phyloP scores from a whole-genome alignment of 2,888 invertebrate genomes.

The Oconnorella tubifera region DNA sequence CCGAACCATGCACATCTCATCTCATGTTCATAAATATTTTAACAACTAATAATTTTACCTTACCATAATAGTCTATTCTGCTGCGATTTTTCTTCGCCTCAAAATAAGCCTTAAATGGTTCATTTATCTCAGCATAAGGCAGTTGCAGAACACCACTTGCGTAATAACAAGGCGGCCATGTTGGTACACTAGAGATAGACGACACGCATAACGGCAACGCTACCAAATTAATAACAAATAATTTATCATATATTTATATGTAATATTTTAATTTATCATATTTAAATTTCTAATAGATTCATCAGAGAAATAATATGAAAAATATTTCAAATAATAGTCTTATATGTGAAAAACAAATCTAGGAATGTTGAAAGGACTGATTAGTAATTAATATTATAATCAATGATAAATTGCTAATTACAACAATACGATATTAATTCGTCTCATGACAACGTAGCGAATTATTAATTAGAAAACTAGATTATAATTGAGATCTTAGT shows the following conservation, averaged over 20 bases:
- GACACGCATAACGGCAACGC: background rate
- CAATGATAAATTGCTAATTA: no score
- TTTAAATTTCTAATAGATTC: background rate
- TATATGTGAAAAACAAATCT: background rate
- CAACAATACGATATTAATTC: no score
- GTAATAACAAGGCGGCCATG: constrained; percentile 38
- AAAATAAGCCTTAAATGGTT: constrained; percentile 86
- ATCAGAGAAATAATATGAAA: background rate
- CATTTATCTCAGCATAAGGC: constrained; percentile 88
- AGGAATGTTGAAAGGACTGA: no score
- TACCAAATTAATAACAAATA: background rate
- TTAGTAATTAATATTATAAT: no score
- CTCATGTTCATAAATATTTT: no score
- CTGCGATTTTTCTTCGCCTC: constrained; percentile 73
- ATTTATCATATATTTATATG: background rate
- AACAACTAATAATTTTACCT: no score
- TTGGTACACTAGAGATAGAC: background rate
- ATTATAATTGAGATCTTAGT: no score
- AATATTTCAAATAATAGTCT: background rate
- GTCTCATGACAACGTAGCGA: no score
- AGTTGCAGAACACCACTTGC: constrained; percentile 63
- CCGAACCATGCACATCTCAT: no score
- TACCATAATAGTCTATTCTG: constrained; percentile 90
- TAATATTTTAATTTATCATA: background rate
- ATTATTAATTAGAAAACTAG: no score